These are phyloP conservation scores for Sprattus sprattus DNA, from an alignment of 2,113 vertebrate genomes.

Conservation along the genomic window DNA sequence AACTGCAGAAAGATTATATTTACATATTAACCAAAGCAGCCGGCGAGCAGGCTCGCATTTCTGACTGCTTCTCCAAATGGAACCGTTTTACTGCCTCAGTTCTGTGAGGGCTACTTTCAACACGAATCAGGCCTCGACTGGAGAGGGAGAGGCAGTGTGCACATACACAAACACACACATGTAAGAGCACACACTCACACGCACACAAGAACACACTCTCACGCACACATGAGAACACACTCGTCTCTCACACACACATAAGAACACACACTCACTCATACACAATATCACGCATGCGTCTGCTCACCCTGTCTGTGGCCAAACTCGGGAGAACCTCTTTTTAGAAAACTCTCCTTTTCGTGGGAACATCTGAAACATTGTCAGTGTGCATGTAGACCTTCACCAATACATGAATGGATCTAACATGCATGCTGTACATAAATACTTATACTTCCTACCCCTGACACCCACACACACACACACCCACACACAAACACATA, in stretches of 20 bases:
- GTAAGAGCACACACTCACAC: not conserved
- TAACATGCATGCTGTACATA: slow-evolving; percentile 19
- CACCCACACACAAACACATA: not conserved
- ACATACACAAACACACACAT: not conserved
- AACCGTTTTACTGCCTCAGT: slow-evolving; percentile 49
- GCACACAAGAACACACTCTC: slow-evolving; percentile 1
- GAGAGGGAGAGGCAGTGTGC: slow-evolving; percentile 18
- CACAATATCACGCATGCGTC: not conserved
- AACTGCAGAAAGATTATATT: slow-evolving; percentile 52
- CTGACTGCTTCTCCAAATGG: slow-evolving; percentile 48
- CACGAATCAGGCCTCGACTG: slow-evolving; percentile 48
- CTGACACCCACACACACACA: not conserved
- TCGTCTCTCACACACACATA: not conserved
- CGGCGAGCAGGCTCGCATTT: slow-evolving; percentile 33
- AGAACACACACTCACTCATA: slow-evolving; percentile 21
- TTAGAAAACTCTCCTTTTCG: slow-evolving; percentile 9
- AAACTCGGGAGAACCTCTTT: not conserved
- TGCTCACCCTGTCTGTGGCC: not conserved
- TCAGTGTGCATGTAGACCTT: slow-evolving; percentile 12
- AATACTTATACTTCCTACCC: not conserved
- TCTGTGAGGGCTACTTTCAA: slow-evolving; percentile 50
- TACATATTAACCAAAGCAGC: slow-evolving; percentile 52
- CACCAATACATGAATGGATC: not conserved
- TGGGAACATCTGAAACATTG: slow-evolving; percentile 6
- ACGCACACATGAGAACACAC: not conserved